Conservation (phyloP, 2,888 invertebrate genomes). For the Epistrophe eligans region DNA sequence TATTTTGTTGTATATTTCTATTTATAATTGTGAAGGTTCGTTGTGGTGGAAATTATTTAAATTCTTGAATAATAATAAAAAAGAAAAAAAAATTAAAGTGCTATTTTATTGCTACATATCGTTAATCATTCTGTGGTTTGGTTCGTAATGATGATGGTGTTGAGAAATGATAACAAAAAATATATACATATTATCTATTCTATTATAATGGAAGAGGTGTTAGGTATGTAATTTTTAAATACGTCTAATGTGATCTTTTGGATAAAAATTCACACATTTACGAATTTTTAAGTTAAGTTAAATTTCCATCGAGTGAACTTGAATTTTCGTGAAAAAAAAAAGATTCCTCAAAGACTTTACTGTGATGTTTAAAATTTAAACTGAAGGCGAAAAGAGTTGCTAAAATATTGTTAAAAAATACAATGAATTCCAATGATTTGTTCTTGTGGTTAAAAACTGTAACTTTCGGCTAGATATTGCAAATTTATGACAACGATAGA, state of each 20-base stretch:
- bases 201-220: neutral
- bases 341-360: too few species aligned
- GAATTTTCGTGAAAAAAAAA: too few species aligned
- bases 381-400: too few species aligned
- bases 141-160: slow-evolving; percentile 24
- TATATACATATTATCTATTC: neutral
- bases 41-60: slow-evolving; percentile 74
- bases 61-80: slow-evolving; percentile 42
- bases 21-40: slow-evolving; percentile 53
- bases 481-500: too few species aligned
- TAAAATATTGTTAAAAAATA: too few species aligned
- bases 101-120: slow-evolving; percentile 70
- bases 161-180: slow-evolving; percentile 47
- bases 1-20: neutral
- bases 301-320: too few species aligned
- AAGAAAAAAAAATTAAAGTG: slow-evolving; percentile 39
- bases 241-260: neutral
- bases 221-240: neutral
- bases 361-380: too few species aligned
- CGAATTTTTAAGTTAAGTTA: neutral
- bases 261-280: neutral
- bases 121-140: slow-evolving; percentile 65
- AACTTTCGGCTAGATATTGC: too few species aligned
- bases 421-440: too few species aligned
- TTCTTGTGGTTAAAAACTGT: too few species aligned